phyloP scores from a whole-genome alignment of 1,140 invertebrate species.

The Lepidurus couesii region DNA sequence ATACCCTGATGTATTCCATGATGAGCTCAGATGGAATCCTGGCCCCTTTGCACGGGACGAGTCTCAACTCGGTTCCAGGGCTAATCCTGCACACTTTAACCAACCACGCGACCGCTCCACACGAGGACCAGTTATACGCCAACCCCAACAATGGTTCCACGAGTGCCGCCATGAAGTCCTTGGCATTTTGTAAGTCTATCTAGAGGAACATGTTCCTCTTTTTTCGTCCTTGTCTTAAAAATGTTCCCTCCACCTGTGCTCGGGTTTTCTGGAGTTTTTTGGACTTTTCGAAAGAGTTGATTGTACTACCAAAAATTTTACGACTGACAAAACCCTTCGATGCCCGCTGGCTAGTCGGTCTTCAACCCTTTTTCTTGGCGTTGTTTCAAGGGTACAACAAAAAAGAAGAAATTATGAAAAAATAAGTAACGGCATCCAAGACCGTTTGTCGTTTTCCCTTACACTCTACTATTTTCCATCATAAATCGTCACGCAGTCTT shows the following conservation, averaged over 20 bases:
- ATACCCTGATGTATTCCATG: slow-evolving; percentile 5
- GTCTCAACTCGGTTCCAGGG: slow-evolving; percentile 11
- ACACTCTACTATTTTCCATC: slow-evolving; percentile 12
- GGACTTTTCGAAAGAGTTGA: no score
- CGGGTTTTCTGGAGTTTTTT: no score
- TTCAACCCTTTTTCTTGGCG: not conserved
- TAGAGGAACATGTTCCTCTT: not conserved
- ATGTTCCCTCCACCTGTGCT: not conserved
- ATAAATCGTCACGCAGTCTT: slow-evolving; percentile 18
- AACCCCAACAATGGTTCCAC: not conserved
- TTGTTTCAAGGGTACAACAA: not conserved
- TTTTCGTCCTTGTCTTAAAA: not conserved
- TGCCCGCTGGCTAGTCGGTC: not conserved
- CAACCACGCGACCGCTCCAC: not conserved
- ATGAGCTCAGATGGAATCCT: not conserved
- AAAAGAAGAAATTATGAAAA: not conserved
- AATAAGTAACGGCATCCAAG: not conserved
- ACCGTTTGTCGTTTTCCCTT: slow-evolving; percentile 2
- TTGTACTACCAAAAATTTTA: no score
- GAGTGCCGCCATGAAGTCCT: not conserved
- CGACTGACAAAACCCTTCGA: not conserved
- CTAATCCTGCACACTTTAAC: not conserved
- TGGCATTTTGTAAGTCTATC: not conserved
- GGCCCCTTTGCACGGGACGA: not conserved
- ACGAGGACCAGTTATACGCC: not conserved